These are phyloP conservation scores for Pilophorus perplexus DNA, from an alignment of 2,888 invertebrate genomes.

Conservation along the genomic window DNA sequence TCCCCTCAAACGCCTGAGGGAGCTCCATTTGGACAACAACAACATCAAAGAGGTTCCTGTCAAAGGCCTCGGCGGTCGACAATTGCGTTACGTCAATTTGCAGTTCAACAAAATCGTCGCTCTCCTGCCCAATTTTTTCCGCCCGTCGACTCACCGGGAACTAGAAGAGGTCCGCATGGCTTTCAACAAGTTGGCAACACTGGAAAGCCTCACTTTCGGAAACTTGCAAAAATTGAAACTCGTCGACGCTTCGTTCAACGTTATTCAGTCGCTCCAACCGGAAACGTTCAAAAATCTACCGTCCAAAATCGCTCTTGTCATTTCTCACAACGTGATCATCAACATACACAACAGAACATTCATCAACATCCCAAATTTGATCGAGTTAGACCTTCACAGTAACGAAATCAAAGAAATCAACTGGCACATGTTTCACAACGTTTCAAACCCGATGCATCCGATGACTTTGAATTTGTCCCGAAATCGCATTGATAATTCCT, in stretches of 20 bases:
- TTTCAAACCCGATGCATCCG: slow-evolving; percentile 63
- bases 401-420: slow-evolving; percentile 71
- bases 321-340: slow-evolving; percentile 76
- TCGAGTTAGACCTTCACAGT: slow-evolving; percentile 75
- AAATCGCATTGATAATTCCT: slow-evolving; percentile 60
- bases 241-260: slow-evolving; percentile 74
- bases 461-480: slow-evolving; percentile 74
- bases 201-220: slow-evolving; percentile 69
- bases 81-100: slow-evolving; percentile 76
- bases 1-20: slow-evolving; percentile 72
- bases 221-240: slow-evolving; percentile 71
- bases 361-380: slow-evolving; percentile 69
- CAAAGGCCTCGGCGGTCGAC: slow-evolving; percentile 65
- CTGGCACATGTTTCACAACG: slow-evolving; percentile 65
- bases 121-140: slow-evolving; percentile 67
- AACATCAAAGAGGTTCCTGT: slow-evolving; percentile 71
- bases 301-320: slow-evolving; percentile 73
- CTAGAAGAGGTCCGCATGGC: slow-evolving; percentile 77
- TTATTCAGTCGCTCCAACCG: slow-evolving; percentile 66
- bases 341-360: slow-evolving; percentile 72
- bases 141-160: slow-evolving; percentile 67
- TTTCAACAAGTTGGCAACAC: slow-evolving; percentile 70
- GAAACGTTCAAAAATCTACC: slow-evolving; percentile 74
- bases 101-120: slow-evolving; percentile 78
- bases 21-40: slow-evolving; percentile 84